Percentiles rank a stretch among this genome's conserved stretches.
These are phyloP conservation scores for Megalonaias nervosa DNA, from an alignment of 1,140 invertebrate genomes.

Conservation along the genomic window DNA sequence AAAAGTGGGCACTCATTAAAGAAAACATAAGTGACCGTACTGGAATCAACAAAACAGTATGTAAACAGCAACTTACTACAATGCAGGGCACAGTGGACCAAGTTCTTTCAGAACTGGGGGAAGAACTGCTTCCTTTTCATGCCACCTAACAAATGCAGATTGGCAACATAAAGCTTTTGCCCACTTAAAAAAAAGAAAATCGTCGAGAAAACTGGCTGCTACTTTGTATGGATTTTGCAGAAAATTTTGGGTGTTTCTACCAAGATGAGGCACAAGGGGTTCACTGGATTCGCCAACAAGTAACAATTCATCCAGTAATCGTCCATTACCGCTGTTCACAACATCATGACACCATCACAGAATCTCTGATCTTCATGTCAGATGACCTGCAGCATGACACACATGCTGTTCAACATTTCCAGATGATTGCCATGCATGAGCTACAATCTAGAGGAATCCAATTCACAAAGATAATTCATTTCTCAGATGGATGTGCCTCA, in stretches of 20 bases:
- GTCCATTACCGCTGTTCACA: background rate
- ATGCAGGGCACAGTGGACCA: too few species aligned
- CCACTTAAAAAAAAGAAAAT: background rate
- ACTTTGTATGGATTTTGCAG: constrained; percentile 26
- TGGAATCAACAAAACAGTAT: too few species aligned
- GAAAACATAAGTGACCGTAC: too few species aligned
- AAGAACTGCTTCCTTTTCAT: too few species aligned
- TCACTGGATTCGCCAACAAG: too few species aligned
- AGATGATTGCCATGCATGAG: constrained; percentile 8
- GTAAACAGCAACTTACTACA: too few species aligned
- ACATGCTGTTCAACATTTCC: constrained; percentile 30
- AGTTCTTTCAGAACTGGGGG: too few species aligned
- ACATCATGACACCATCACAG: constrained; percentile 12
- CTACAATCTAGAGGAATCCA: background rate
- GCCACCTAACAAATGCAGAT: constrained; percentile 21
- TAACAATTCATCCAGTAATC: too few species aligned
- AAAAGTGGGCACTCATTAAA: too few species aligned
- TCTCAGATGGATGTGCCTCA: constrained; percentile 35
- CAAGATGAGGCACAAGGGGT: constrained; percentile 13
- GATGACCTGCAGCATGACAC: constrained; percentile 26
- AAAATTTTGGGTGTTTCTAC: constrained; percentile 19
- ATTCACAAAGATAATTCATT: constrained; percentile 33
- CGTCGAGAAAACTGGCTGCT: constrained; percentile 5
- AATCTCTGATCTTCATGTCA: constrained; percentile 24
- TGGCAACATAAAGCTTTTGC: constrained; percentile 20